Base-by-base conservation (phyloP, 2,888 invertebrate species). In the Plagodis pulveraria region DNA sequence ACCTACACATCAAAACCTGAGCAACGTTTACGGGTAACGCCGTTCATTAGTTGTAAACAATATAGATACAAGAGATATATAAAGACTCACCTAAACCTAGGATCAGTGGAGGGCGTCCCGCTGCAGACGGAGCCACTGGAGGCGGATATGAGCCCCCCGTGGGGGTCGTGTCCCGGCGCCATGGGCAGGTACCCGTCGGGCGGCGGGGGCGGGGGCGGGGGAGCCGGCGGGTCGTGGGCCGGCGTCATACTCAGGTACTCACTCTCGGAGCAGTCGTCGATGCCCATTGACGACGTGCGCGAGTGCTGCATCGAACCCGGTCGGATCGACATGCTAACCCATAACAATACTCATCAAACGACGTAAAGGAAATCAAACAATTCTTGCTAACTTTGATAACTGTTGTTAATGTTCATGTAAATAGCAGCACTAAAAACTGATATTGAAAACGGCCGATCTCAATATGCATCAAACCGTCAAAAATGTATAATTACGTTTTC, bases 81-180 rank as follows among this genome's bases (percentile, higher is more conserved):
- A 40, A 42, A 42, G 35, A 8, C 72, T 68, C 47, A 88, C 89
- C 89, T 88, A 33, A 68, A 68, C 49, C 68, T 50, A 0, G 95
- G 93, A 78, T 97, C 96, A 0, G 96, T 96, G 48, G 96, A 96
- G n/a, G 97, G 97, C 8, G 96, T 97, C 43, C 96, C 97, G 56
- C 95, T 96, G 50, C 96, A 96, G 22, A 96, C 94, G 49, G 96
- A 96, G 69, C 96, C 95, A 70, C 95, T 95, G 71, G 96, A 96
- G 35, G 95, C 95, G 2, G 95, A 83, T 40, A 86, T 71, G 36
- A 83, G 79, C 2, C 83, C 81, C 12, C 75, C 61, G 71, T 66
- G 35, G 72, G 70, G 47, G 44, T 84, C 86, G 62, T 79, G 82
- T 0, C 78, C 79, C 5, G 95, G 95, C 12, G 93, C 94, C 96